Percentiles rank a stretch among this genome's conserved stretches.
These are phyloP conservation scores for Siniperca obscura DNA, from an alignment of 2,797 vertebrate genomes.

Conservation along the genomic window DNA sequence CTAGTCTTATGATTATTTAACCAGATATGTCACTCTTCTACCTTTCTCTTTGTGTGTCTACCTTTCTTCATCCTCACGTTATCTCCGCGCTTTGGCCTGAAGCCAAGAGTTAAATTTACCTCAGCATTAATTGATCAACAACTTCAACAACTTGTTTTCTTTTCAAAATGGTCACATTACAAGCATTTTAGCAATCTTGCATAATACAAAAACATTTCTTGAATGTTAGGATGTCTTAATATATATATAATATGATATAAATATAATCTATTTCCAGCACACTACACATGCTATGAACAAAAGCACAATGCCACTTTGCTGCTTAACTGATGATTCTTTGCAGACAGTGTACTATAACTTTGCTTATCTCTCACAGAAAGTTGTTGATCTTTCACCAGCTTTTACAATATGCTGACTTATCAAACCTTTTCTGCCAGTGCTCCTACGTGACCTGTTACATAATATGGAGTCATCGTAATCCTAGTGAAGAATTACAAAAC, in stretches of 20 bases:
- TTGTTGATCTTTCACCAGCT: conserved; percentile 4
- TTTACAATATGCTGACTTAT: conserved; percentile 9
- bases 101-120: background rate
- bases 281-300: background rate
- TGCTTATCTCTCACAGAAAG: conserved; percentile 1
- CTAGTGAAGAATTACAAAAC: background rate
- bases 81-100: no score
- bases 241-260: no score
- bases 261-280: background rate
- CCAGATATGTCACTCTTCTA: background rate
- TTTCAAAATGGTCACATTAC: background rate
- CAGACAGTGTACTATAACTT: background rate
- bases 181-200: background rate
- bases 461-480: background rate
- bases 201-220: background rate
- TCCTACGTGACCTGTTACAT: background rate
- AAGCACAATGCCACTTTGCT: background rate
- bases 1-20: background rate
- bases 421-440: background rate
- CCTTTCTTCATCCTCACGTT: background rate
- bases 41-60: background rate
- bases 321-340: background rate
- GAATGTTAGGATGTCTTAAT: background rate
- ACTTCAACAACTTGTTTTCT: background rate
- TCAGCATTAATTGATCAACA: background rate